A percentile compares a stretch with the other conserved stretches of the same genome.
phyloP scores from a whole-genome alignment of 2,113 vertebrate genomes.

The Hiodon alosoides region DNA sequence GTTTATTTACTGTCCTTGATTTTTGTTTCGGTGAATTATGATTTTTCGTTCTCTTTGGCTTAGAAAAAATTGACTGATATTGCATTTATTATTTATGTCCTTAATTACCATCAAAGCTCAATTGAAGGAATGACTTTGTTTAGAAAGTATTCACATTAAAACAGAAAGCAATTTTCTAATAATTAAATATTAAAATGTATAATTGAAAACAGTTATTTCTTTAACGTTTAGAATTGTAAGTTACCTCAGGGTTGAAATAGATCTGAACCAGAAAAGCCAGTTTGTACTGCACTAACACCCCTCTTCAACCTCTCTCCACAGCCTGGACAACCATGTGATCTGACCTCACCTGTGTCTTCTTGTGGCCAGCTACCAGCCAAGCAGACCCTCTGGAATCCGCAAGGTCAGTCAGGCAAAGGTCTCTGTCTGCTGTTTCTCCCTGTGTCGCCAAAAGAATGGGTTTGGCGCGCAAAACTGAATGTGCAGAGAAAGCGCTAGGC shows the following conservation, averaged over 20 bases:
- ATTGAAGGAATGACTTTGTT: neutral
- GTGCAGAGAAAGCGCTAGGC: neutral
- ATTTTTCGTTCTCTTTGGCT: slow-evolving; percentile 1
- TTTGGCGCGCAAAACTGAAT: neutral
- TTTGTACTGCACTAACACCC: neutral
- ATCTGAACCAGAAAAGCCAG: too few species aligned
- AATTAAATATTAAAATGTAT: neutral
- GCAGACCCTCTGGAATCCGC: slow-evolving; percentile 34
- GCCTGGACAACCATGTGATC: slow-evolving; percentile 29
- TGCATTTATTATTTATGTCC: neutral
- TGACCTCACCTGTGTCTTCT: slow-evolving; percentile 29
- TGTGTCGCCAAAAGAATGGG: neutral
- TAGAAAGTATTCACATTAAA: neutral
- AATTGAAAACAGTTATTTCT: neutral
- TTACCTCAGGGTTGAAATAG: too few species aligned
- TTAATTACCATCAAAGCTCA: neutral
- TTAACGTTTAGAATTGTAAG: too few species aligned
- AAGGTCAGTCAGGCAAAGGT: slow-evolving; percentile 27
- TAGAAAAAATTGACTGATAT: neutral
- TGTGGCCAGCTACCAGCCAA: slow-evolving; percentile 31
- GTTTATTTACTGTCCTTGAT: neutral
- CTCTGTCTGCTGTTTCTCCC: neutral
- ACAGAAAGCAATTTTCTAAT: neutral
- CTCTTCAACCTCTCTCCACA: slow-evolving; percentile 18
- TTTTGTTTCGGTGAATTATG: slow-evolving; percentile 8